Evolutionary conservation across 2,797 vertebrate genomes (phyloP).

Genomic region (Huso huso): DNA sequence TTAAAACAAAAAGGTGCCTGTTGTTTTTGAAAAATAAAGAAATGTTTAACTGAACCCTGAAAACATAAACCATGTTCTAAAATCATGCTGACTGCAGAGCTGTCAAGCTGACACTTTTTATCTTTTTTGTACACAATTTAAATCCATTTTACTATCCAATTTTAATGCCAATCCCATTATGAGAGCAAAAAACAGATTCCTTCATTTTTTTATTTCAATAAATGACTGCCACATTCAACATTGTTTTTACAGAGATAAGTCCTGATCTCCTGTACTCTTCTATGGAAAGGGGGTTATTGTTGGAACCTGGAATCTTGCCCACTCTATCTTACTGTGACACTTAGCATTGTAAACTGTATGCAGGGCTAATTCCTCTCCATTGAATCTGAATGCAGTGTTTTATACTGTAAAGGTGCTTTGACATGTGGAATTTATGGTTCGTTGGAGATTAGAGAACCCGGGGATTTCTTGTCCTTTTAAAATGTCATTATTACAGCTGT

Average conservation of each 20-base stretch:
- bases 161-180: conserved; percentile 51
- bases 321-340: conserved; percentile 47
- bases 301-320: conserved; percentile 55
- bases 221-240: conserved; percentile 64
- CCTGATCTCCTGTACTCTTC: conserved; percentile 29
- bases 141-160: conserved; percentile 6
- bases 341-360: conserved; percentile 29
- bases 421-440: conserved; percentile 66
- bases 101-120: too few species aligned
- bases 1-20: too few species aligned
- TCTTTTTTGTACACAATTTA: too few species aligned
- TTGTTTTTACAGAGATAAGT: conserved; percentile 68
- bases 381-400: too few species aligned
- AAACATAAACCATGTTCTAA: too few species aligned
- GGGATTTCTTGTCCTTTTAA: conserved; percentile 55
- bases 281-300: conserved; percentile 46
- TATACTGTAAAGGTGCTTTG: conserved; percentile 49
- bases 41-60: too few species aligned
- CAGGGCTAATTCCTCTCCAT: too few species aligned
- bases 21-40: too few species aligned
- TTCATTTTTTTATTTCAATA: conserved; percentile 65
- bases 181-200: conserved; percentile 52
- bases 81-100: too few species aligned
- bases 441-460: conserved; percentile 65
- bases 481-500: conserved; percentile 42